Base-by-base conservation (phyloP, 1,140 invertebrate genomes). In the Zaprionus nigranus region DNA sequence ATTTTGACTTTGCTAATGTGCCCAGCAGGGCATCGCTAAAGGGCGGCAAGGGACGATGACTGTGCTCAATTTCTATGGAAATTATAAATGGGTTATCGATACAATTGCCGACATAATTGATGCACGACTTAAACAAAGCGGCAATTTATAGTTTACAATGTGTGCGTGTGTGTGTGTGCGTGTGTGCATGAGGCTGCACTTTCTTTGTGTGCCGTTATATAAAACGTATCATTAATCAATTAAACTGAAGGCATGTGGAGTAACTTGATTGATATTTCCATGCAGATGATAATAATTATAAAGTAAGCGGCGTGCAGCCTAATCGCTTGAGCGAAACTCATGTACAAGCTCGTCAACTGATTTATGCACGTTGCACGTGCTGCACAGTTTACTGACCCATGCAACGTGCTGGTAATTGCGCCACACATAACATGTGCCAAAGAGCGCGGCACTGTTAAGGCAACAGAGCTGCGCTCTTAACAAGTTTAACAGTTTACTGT, bases 281-380 rank as follows among this genome's bases (percentile, higher is more conserved):
- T 12, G 38, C 40, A 28, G 26, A 61, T 49, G 59, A 49, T 43
- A 46, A 63, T 51, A 51, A 15, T 40, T 56, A 51, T 12, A 56
- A 2, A 40, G 28, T 53, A 38, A 24, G n/a, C 24, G 46, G 11
- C 11, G 20, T 20, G 46, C 46, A 11, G 46, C 3, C 46, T 22
- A 49, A 49, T 49, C 46, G 46, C 17, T 22, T 51, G 12, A 24
- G 46, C 46, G 9, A 17, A 22, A 13, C 20, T 20, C 46, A 20
- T 24, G 46, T 51, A 56, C 24, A 43, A 64, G 34, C 2, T 34
- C 17, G 20, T 46, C 43, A 53, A 43, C 12, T 60, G 70, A 73
- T 73, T 73, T 68, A 73, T 73, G 28, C 40, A 34, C 26, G 61
- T 60, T 60, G 64, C 70, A 73, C 70, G 64, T 73, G 64, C 17